Evolutionary conservation across 2,888 invertebrate genomes (phyloP).

Genomic region (Drosophila longiperda): DNA sequence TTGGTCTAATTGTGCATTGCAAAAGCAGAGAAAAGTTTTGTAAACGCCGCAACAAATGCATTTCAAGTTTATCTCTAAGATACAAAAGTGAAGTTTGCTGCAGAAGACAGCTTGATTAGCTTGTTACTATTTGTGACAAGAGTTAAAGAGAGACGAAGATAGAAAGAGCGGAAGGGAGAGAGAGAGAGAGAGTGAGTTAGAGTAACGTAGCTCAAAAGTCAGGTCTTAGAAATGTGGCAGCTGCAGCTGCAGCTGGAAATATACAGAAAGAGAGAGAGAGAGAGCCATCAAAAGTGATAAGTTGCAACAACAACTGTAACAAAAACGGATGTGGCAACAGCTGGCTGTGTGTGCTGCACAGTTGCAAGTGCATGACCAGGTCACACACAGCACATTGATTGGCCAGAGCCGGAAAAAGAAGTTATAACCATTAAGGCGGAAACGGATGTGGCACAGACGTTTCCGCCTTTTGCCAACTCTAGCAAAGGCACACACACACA

Average conservation of each 20-base stretch:
- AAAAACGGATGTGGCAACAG: conserved; percentile 50
- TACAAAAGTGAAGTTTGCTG: conserved; percentile 30
- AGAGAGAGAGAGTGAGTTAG: not conserved
- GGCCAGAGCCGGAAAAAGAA: conserved; percentile 72
- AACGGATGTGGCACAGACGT: conserved; percentile 77
- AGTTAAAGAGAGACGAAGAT: not conserved
- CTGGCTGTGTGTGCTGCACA: conserved; percentile 35
- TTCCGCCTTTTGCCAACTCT: conserved; percentile 57
- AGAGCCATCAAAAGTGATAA: conserved; percentile 56
- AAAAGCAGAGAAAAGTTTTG: conserved; percentile 2
- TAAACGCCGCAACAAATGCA: conserved; percentile 23
- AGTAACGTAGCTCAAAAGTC: conserved; percentile 14
- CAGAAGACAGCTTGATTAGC: conserved; percentile 26
- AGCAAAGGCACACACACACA: conserved; percentile 5
- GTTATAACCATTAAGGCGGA: conserved; percentile 75
- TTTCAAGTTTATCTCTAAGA: conserved; percentile 25
- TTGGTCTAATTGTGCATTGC: conserved; percentile 6
- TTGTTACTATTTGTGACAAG: conserved; percentile 56
- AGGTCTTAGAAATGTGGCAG: conserved; percentile 31
- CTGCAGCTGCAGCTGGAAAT: conserved; percentile 46
- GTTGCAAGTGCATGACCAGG: conserved; percentile 46
- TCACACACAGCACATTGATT: conserved; percentile 65
- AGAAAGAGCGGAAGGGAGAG: not conserved
- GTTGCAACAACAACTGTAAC: conserved; percentile 37
- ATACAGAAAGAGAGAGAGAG: conserved; percentile 5